Evolutionary conservation across 2,113 vertebrate species (phyloP), one percentile per base, ranked within the genome.

Genomic region (Chionis minor): DNA sequence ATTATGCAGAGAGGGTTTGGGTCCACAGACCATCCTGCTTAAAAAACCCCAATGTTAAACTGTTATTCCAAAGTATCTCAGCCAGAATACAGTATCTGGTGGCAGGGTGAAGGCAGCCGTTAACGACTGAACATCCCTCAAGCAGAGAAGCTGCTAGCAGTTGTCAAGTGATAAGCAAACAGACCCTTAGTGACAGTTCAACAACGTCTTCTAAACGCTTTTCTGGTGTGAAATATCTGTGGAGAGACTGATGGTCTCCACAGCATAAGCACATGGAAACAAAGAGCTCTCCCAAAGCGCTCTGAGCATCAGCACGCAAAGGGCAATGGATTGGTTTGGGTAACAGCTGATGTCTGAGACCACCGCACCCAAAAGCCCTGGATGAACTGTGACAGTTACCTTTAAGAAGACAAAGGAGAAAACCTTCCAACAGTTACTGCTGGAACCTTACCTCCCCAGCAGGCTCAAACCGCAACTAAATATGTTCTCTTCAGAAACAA

Each of bases 361-460:
- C 17, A 45, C 40, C 10, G 61, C 59, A 67, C 17, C 24, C 67
- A 79, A 16, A 19, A 47, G 40, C 45, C 22, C 15, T 11, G 30
- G 14, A 24, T 47, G 14, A 80, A 84, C 13, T 6, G 1, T 49
- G 21, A 30, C 77, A 79, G 23, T 75, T 63, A 33, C 0, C 0
- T 30, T 88, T 28, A 45, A 78, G 45, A 27, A 56, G 52, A 54
- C 8, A 47, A 56, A 14, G 22, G 42, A 66, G 51, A 61, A 79
- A 80, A 7, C 33, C 22, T 74, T 49, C 27, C 5, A 70, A 2
- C 19, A 56, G 27, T 16, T 67, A 12, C 19, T 79, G 51, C 59
- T 24, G 42, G 35, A 52, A 56, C 20, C 16, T 44, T 20, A 19
- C 32, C 44, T 92, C 65, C 44, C 19, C n/a, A 30, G 32, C 45